Conservation (phyloP, 2,797 vertebrate genomes). For the Pseudochromis fuscus region DNA sequence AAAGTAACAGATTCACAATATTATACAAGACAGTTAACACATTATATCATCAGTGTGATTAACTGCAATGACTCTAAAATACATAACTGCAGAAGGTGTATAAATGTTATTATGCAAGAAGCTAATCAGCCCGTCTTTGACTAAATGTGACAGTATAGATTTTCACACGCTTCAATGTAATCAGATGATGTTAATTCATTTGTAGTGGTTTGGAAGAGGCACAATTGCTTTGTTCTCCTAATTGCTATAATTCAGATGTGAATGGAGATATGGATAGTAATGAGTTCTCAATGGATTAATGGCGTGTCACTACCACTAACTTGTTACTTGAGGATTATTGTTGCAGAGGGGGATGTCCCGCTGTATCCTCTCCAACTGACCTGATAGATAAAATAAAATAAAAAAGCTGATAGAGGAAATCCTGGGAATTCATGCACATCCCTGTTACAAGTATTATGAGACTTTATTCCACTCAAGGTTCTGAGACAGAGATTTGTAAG, state of each 20-base stretch:
- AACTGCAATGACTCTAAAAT: background rate
- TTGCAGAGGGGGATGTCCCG: conserved; percentile 29
- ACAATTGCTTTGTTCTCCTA: conserved; percentile 76
- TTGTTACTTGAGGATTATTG: conserved; percentile 58
- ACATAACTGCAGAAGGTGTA: too few species aligned
- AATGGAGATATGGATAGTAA: conserved; percentile 76
- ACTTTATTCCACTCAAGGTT: conserved; percentile 52
- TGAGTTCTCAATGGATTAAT: conserved; percentile 76
- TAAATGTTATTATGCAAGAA: background rate
- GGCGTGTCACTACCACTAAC: conserved; percentile 68
- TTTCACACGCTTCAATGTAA: conserved; percentile 69
- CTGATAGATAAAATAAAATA: conserved; percentile 6
- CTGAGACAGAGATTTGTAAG: conserved; percentile 59
- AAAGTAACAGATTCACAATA: background rate
- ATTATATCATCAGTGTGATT: background rate
- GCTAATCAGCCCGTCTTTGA: background rate
- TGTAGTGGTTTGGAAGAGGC: conserved; percentile 67
- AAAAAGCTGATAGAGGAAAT: conserved; percentile 25
- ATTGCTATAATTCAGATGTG: conserved; percentile 79
- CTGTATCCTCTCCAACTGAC: conserved; percentile 34
- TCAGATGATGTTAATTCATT: conserved; percentile 82
- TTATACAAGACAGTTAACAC: background rate
- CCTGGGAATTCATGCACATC: conserved; percentile 2
- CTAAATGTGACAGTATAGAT: conserved; percentile 44
- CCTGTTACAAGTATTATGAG: conserved; percentile 2